Percentiles rank a stretch among this genome's conserved stretches.
These are phyloP conservation scores for Pelecanoides urinatrix DNA, from an alignment of 2,113 vertebrate genomes.

Conservation along the genomic window DNA sequence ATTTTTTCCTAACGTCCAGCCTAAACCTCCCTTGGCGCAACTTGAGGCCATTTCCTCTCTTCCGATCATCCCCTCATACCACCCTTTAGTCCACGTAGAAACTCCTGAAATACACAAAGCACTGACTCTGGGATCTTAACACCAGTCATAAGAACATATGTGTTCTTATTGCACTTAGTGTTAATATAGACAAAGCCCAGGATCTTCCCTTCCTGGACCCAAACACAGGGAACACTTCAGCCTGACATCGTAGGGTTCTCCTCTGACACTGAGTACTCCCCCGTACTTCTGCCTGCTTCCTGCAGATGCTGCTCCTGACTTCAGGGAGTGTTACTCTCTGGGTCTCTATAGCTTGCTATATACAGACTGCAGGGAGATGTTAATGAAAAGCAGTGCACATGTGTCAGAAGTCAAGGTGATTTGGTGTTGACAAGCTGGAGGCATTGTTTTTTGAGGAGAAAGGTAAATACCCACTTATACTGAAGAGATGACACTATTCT, in stretches of 20 bases:
- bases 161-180: background rate
- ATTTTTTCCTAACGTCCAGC: no score
- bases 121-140: background rate
- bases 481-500: background rate
- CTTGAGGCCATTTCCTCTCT: no score
- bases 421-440: background rate
- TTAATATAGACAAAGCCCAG: background rate
- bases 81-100: background rate
- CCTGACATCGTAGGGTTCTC: background rate
- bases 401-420: background rate
- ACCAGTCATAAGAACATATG: background rate
- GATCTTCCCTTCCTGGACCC: background rate
- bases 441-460: background rate
- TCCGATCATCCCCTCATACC: background rate
- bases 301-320: background rate
- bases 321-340: background rate
- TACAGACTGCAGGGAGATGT: rapidly evolving
- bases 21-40: no score
- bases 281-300: background rate
- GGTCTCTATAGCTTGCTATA: background rate
- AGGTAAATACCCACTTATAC: background rate
- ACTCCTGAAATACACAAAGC: background rate
- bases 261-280: background rate
- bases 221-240: background rate
- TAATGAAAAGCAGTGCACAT: background rate